Evolutionary conservation across 2,113 vertebrate species (phyloP).

Genomic region (Salvelinus alpinus): DNA sequence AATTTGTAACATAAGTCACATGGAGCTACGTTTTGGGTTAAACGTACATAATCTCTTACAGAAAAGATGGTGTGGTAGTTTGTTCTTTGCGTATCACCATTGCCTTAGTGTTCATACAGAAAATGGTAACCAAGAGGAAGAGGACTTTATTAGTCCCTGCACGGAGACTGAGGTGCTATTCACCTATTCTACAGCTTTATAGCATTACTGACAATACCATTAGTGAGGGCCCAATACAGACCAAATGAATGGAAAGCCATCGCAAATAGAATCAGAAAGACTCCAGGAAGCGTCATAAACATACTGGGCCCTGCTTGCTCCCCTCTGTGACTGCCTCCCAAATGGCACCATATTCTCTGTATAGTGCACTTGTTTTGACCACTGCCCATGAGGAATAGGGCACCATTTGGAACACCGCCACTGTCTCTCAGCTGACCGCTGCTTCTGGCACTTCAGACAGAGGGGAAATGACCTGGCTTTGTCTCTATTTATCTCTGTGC

Average conservation of each 20-base stretch:
- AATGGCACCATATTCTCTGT: too few relatives aligned
- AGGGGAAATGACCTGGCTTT: constrained; percentile 59
- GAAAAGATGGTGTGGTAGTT: neutral
- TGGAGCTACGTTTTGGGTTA: constrained; percentile 42
- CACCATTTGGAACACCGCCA: neutral
- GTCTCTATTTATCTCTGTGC: constrained; percentile 61
- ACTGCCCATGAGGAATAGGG: neutral
- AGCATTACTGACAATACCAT: too few relatives aligned
- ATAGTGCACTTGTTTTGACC: too few relatives aligned
- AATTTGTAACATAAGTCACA: constrained; percentile 50
- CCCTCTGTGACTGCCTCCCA: too few relatives aligned
- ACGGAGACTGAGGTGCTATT: too few relatives aligned
- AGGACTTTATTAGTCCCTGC: too few relatives aligned
- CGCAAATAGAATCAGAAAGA: too few relatives aligned
- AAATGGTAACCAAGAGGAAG: neutral
- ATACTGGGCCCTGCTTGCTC: too few relatives aligned
- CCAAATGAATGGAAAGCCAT: too few relatives aligned
- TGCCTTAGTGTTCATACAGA: neutral
- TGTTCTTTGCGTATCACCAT: neutral
- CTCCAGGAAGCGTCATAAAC: too few relatives aligned
- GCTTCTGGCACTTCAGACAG: constrained; percentile 43
- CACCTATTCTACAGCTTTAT: too few relatives aligned
- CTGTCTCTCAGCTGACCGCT: constrained; percentile 24
- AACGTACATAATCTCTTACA: neutral
- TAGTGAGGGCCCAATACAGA: too few relatives aligned